phyloP scores from a whole-genome alignment of 2,113 vertebrate species.

The Perccottus glenii region DNA sequence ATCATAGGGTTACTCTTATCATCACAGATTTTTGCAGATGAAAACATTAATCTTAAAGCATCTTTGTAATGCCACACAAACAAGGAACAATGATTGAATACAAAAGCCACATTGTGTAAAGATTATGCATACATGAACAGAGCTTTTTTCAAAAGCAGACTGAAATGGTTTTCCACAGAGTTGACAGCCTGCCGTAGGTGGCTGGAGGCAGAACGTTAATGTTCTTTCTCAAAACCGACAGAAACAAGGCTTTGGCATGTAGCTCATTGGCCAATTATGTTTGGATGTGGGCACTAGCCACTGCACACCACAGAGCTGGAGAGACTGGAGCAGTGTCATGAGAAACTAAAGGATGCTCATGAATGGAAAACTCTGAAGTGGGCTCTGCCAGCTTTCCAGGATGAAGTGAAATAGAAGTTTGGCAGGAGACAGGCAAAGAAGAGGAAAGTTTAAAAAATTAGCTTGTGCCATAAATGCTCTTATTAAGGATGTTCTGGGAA shows the following conservation, averaged over 20 bases:
- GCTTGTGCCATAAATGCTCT: slow-evolving; percentile 34
- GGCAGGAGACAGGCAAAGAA: slow-evolving; percentile 46
- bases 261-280: slow-evolving; percentile 40
- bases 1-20: slow-evolving; percentile 39
- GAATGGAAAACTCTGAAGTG: slow-evolving; percentile 58
- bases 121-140: slow-evolving; percentile 20
- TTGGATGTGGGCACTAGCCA: slow-evolving; percentile 52
- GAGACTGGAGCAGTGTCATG: slow-evolving; percentile 47
- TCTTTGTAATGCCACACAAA: slow-evolving; percentile 24
- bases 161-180: slow-evolving; percentile 32
- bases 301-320: slow-evolving; percentile 41
- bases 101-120: slow-evolving; percentile 25
- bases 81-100: not conserved
- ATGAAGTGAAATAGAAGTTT: slow-evolving; percentile 44
- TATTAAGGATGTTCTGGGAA: slow-evolving; percentile 34
- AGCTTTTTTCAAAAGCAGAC: slow-evolving; percentile 15
- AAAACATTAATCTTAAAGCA: slow-evolving; percentile 33
- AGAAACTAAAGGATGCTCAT: slow-evolving; percentile 53
- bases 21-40: slow-evolving; percentile 36
- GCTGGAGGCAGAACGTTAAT: slow-evolving; percentile 41
- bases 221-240: slow-evolving; percentile 33
- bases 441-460: slow-evolving; percentile 49
- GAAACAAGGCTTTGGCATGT: slow-evolving; percentile 61
- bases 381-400: slow-evolving; percentile 59
- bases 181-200: slow-evolving; percentile 34